These are phyloP conservation scores for Allolobophora icterica DNA, from an alignment of 2,888 invertebrate genomes.

Conservation along the genomic window DNA sequence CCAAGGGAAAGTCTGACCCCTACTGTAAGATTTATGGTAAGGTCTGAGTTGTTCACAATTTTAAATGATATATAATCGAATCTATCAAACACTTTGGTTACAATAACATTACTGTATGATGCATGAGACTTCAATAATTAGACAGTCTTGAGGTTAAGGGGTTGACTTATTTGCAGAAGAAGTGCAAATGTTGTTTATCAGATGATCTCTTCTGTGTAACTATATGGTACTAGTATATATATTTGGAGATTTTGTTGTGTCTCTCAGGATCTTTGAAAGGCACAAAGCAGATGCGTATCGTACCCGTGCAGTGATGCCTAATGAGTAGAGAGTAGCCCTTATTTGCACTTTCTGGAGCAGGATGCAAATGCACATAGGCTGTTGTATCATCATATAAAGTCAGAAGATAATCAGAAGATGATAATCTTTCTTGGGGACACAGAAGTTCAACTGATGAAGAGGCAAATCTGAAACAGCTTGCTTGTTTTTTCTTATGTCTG, in stretches of 20 bases:
- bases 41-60: conserved; percentile 29
- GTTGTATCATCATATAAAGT: neutral
- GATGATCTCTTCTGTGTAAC: neutral
- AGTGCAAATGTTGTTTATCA: too few species aligned
- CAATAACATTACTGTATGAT: too few species aligned
- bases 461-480: neutral
- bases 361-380: neutral
- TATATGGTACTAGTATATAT: too few species aligned
- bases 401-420: neutral
- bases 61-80: neutral
- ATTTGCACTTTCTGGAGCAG: too few species aligned
- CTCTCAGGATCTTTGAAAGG: neutral
- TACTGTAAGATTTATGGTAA: conserved; percentile 76
- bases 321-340: neutral
- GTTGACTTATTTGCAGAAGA: too few species aligned
- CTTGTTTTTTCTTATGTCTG: neutral
- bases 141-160: too few species aligned
- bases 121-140: too few species aligned
- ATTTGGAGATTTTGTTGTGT: neutral
- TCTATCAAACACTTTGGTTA: neutral
- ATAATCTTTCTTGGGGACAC: neutral
- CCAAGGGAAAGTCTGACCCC: conserved; percentile 96
- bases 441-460: neutral
- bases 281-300: neutral
- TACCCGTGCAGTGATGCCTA: neutral